These are phyloP conservation scores for Ophioderma brevispina DNA, from an alignment of 35 echinoderm and acorn worm species.

Conservation along the genomic window DNA sequence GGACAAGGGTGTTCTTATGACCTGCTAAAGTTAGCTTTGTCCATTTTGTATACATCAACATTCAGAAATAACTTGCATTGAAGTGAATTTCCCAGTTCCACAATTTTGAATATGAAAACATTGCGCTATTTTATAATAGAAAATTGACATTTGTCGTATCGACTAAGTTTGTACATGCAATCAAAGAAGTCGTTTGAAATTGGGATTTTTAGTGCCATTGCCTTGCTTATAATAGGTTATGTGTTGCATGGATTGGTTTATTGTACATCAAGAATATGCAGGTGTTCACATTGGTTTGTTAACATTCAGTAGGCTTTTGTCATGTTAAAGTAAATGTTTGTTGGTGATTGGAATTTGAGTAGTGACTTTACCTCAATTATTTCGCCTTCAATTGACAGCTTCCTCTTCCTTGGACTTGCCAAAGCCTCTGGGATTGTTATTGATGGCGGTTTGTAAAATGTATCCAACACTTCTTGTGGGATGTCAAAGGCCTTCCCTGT, in stretches of 20 bases:
- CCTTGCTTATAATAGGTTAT: not conserved
- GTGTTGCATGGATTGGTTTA: too few relatives aligned
- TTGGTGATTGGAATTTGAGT: not conserved
- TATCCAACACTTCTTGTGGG: not conserved
- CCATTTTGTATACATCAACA: too few relatives aligned
- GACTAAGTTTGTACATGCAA: too few relatives aligned
- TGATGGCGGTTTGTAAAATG: not conserved
- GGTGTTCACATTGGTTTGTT: not conserved
- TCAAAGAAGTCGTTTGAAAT: too few relatives aligned
- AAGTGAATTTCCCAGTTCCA: too few relatives aligned
- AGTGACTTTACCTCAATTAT: not conserved
- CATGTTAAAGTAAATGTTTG: not conserved
- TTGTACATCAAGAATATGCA: too few relatives aligned
- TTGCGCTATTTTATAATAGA: too few relatives aligned
- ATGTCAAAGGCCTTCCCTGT: not conserved
- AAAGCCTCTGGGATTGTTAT: not conserved
- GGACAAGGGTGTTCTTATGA: too few relatives aligned
- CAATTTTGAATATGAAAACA: too few relatives aligned
- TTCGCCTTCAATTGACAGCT: not conserved
- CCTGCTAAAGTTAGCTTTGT: too few relatives aligned
- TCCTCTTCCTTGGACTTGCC: not conserved
- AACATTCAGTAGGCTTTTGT: not conserved
- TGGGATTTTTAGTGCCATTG: not conserved
- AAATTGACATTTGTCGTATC: too few relatives aligned
- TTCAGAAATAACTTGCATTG: too few relatives aligned